A percentile compares a stretch with the other conserved stretches of the same genome.
These are phyloP conservation scores for Drosophila sucinea DNA, from an alignment of 1,140 invertebrate genomes.

Conservation along the genomic window DNA sequence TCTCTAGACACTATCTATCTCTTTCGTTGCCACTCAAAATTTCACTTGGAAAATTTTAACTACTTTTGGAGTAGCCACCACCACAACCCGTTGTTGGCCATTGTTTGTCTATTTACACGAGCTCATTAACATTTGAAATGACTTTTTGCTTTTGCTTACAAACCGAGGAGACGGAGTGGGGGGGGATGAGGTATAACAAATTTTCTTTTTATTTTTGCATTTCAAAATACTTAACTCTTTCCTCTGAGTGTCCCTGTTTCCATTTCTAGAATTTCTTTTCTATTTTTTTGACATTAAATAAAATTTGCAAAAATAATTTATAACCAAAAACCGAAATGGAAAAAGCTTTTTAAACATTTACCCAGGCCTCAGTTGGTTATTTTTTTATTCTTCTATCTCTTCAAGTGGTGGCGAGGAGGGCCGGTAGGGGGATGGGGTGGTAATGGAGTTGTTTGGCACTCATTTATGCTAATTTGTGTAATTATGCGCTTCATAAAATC, in stretches of 20 bases:
- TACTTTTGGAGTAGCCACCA: slow-evolving; percentile 50
- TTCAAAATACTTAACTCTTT: slow-evolving; percentile 49
- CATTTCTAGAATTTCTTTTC: slow-evolving; percentile 48
- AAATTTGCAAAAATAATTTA: slow-evolving; percentile 80
- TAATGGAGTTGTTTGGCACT: slow-evolving; percentile 53
- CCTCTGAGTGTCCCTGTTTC: not conserved
- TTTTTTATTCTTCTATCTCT: slow-evolving; percentile 25
- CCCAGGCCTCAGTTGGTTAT: slow-evolving; percentile 23
- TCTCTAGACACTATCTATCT: slow-evolving; percentile 35
- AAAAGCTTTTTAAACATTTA: slow-evolving; percentile 62
- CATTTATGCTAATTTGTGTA: slow-evolving; percentile 82
- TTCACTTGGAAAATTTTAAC: slow-evolving; percentile 76
- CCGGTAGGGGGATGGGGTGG: not conserved
- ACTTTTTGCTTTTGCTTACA: slow-evolving; percentile 58
- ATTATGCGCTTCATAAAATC: slow-evolving; percentile 81
- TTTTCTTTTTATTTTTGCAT: slow-evolving; percentile 64
- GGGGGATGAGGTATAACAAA: slow-evolving; percentile 14
- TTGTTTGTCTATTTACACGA: slow-evolving; percentile 81
- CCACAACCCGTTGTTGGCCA: slow-evolving; percentile 53
- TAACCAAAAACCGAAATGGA: slow-evolving; percentile 44
- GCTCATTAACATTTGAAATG: slow-evolving; percentile 82
- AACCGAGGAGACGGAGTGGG: not conserved
- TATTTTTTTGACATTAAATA: slow-evolving; percentile 68
- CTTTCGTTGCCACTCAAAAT: slow-evolving; percentile 67
- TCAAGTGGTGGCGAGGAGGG: not conserved